Base-by-base conservation (phyloP, 2,888 invertebrate genomes). In the Heliconius erato region DNA sequence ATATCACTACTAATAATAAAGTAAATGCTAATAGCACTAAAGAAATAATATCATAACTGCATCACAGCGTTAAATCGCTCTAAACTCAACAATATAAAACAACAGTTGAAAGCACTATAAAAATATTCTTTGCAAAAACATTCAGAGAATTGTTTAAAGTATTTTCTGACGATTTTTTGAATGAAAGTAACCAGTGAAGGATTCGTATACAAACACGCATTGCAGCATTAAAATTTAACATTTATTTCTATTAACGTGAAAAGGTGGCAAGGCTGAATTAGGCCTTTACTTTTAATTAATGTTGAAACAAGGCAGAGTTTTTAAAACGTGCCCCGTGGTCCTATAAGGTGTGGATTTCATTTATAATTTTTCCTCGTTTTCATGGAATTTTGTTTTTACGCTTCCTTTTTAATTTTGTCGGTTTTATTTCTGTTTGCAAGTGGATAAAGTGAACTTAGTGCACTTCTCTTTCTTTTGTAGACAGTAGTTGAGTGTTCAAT, bases 221-320 rank as follows among this genome's bases (percentile, higher is more conserved):
- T 72, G 35, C 72, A 63, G 63, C 44, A 72, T 40, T 69, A 79
- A 79, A 79, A 63, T 69, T 40, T 19, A 63, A 79, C 79, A 80
- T 80, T 80, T 74, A 74, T 80, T 80, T 80, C 49, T 74, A 80
- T 80, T 80, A 74, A 23, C 32, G 35, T 74, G 74, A 74, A 80
- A 80, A 65, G 80, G 71, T 71, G 71, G 71, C 68, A 59, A 65
- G 71, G n/a, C 35, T 54, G 74, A 80, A 74, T 80, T 68, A 67
- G 79, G 80, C 67, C 68, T 68, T 80, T 80, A 54, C 44, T 74
- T 68, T 80, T 80, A 80, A 80, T 80, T 80, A 80, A 74, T 74
- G 74, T 28, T 28, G 79, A 14, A 79, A 65, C 72, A 63, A 63
- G 72, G 72, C 3, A 44, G 72, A 72, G 79, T 79, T 79, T 72